These are phyloP conservation scores for Nemurella pictetii DNA, from an alignment of 2,888 invertebrate species.

Conservation along the genomic window DNA sequence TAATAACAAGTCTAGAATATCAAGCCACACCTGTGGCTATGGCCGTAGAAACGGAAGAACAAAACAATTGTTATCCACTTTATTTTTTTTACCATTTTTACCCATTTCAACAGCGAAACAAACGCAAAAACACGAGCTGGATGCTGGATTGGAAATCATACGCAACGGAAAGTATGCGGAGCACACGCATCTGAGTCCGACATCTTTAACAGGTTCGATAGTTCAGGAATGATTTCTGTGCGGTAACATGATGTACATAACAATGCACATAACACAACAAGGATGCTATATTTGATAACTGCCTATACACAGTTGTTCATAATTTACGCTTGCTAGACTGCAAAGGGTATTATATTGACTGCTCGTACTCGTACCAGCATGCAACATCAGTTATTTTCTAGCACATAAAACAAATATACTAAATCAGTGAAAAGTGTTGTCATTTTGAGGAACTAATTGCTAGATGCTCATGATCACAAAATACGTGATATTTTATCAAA, in stretches of 20 bases:
- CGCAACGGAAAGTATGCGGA: too few relatives aligned
- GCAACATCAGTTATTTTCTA: neutral
- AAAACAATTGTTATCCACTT: neutral
- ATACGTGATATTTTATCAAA: neutral
- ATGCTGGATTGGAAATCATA: too few relatives aligned
- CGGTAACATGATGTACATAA: too few relatives aligned
- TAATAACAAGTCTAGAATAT: neutral
- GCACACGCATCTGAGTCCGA: too few relatives aligned
- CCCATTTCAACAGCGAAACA: neutral
- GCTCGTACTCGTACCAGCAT: neutral
- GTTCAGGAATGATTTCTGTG: too few relatives aligned
- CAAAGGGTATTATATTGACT: neutral
- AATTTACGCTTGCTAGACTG: too few relatives aligned
- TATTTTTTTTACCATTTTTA: neutral
- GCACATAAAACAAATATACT: neutral
- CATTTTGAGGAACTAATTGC: neutral
- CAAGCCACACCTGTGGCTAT: neutral
- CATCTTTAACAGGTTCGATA: too few relatives aligned
- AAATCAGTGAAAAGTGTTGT: neutral
- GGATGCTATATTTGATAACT: too few relatives aligned
- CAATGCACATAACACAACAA: too few relatives aligned
- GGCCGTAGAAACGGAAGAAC: neutral
- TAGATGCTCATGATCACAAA: neutral
- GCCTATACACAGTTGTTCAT: too few relatives aligned
- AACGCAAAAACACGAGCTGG: too few relatives aligned